Evolutionary conservation across 2,888 invertebrate genomes (phyloP).

Genomic region (Lacanobia wlatinum): DNA sequence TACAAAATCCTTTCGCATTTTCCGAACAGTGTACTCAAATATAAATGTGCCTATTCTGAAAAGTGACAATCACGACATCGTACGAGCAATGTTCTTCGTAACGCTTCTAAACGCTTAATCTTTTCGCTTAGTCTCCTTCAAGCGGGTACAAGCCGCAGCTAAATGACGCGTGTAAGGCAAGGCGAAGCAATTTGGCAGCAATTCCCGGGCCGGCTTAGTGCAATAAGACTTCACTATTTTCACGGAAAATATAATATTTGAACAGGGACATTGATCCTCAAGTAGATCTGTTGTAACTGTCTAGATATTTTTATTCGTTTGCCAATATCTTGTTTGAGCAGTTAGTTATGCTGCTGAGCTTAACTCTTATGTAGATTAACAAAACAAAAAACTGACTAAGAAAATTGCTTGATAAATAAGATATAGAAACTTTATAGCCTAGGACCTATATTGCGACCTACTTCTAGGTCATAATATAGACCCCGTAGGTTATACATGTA

Average conservation of each 20-base stretch:
- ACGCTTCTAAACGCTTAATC: constrained; percentile 61
- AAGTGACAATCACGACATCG: constrained; percentile 44
- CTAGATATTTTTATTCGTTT: constrained; percentile 34
- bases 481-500: too few species aligned
- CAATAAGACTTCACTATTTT: constrained; percentile 76
- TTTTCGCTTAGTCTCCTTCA: constrained; percentile 61
- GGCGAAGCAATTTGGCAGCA: constrained; percentile 88
- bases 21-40: constrained; percentile 1
- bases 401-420: too few species aligned
- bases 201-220: constrained; percentile 75
- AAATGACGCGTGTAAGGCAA: constrained; percentile 88
- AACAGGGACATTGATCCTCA: constrained; percentile 65
- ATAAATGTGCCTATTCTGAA: constrained; percentile 40
- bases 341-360: too few species aligned
- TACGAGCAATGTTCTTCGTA: constrained; percentile 45
- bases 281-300: constrained; percentile 58
- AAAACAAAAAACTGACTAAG: too few species aligned
- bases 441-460: too few species aligned
- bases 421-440: too few species aligned
- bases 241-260: constrained; percentile 79
- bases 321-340: constrained; percentile 23
- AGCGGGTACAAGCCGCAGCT: constrained; percentile 70
- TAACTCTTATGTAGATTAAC: background rate
- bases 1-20: constrained; percentile 4
- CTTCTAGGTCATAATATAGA: too few species aligned